phyloP scores from a whole-genome alignment of 1,140 invertebrate genomes.

The Ruditapes philippinarum region DNA sequence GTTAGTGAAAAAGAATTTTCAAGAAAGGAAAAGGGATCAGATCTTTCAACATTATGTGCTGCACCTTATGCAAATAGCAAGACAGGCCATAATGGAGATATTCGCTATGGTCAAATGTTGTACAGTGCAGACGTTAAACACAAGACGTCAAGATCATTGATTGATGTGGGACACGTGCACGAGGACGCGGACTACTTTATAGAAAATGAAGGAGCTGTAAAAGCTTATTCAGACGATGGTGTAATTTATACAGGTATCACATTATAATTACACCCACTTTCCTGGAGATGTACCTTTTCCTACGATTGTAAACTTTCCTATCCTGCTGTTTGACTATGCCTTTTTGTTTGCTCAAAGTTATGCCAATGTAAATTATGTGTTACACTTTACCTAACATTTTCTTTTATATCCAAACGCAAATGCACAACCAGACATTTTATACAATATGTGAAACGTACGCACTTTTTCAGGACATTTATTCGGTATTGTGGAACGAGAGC shows the following conservation, averaged over 20 bases:
- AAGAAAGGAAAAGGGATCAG: conserved; percentile 68
- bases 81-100: conserved; percentile 62
- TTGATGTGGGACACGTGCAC: conserved; percentile 61
- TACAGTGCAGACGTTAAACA: conserved; percentile 66
- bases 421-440: too few relatives aligned
- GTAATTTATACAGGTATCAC: conserved; percentile 78
- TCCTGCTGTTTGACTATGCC: too few relatives aligned
- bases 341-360: too few relatives aligned
- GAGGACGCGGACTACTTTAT: conserved; percentile 69
- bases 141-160: conserved; percentile 76
- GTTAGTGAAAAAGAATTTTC: conserved; percentile 57
- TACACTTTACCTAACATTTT: too few relatives aligned
- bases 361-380: too few relatives aligned
- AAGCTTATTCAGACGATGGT: conserved; percentile 80
- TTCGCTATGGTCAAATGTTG: conserved; percentile 60
- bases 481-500: too few relatives aligned
- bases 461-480: too few relatives aligned
- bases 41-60: conserved; percentile 72
- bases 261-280: too few relatives aligned
- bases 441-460: too few relatives aligned
- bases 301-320: neutral
- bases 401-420: too few relatives aligned
- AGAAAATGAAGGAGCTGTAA: conserved; percentile 70
- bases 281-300: too few relatives aligned
- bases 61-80: conserved; percentile 60